phyloP scores from a whole-genome alignment of 2,113 vertebrate species.

The Trochalopteron elliotii region DNA sequence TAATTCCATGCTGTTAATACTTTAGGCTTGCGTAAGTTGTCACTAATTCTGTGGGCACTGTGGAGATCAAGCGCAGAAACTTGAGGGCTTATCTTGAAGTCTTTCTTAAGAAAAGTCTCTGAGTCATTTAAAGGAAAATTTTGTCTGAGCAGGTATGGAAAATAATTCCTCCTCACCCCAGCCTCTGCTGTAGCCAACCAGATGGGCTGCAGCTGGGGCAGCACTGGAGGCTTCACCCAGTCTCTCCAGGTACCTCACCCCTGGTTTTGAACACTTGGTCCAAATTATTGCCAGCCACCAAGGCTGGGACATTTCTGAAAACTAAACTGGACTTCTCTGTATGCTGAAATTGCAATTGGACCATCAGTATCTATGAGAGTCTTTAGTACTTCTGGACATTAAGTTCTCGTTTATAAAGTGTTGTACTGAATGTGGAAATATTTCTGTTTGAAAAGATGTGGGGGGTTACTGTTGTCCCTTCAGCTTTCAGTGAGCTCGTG shows the following conservation, averaged over 20 bases:
- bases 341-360: background rate
- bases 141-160: background rate
- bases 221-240: accelerated
- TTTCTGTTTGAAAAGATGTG: background rate
- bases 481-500: background rate
- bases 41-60: background rate
- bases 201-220: background rate
- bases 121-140: background rate
- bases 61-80: background rate
- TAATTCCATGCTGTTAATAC: background rate
- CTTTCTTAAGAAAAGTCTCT: background rate
- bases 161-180: accelerated
- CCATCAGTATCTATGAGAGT: background rate
- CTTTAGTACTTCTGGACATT: background rate
- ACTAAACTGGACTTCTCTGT: accelerated
- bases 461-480: background rate
- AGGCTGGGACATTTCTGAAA: background rate
- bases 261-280: background rate
- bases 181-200: accelerated
- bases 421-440: background rate
- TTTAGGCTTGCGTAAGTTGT: background rate
- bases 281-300: background rate
- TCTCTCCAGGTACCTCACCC: background rate
- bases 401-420: background rate
- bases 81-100: background rate